Conservation (phyloP, 1,140 invertebrate genomes). For the Drosophila tani region DNA sequence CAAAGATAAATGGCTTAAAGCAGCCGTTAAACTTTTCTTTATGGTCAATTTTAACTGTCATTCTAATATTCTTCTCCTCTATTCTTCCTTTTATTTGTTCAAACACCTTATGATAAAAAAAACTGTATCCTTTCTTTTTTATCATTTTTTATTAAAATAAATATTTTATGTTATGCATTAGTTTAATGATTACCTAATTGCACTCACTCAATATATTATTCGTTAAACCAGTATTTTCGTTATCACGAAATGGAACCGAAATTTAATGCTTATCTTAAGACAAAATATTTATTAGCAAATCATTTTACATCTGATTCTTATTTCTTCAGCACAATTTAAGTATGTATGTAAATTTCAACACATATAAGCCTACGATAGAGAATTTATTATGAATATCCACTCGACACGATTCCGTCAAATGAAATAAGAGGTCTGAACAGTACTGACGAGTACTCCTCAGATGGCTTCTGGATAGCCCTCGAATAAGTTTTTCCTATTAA, state of each 20-base stretch:
- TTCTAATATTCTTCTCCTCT: too few species aligned
- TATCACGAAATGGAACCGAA: neutral
- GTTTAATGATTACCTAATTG: neutral
- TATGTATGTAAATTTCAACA: constrained; percentile 82
- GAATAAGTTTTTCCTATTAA: constrained; percentile 85
- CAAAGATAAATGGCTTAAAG: too few species aligned
- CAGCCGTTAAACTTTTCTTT: too few species aligned
- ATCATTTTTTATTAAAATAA: too few species aligned
- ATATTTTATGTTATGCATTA: neutral
- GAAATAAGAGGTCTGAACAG: constrained; percentile 85
- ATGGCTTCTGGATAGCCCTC: constrained; percentile 85
- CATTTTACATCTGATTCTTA: constrained; percentile 72
- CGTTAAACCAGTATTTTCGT: neutral
- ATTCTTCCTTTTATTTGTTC: too few species aligned
- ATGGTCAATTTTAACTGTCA: too few species aligned
- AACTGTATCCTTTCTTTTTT: too few species aligned
- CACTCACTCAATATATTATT: constrained; percentile 20
- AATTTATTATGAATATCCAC: constrained; percentile 85
- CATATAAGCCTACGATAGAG: constrained; percentile 83
- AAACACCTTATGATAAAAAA: neutral
- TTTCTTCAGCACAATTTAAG: constrained; percentile 74
- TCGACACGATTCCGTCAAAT: constrained; percentile 85
- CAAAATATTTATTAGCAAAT: constrained; percentile 62
- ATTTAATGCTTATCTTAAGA: constrained; percentile 40
- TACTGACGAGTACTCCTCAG: constrained; percentile 85